Percentiles rank a stretch among this genome's conserved stretches.
These are phyloP conservation scores for Acrobeloides nanus DNA, from an alignment of 2,888 invertebrate genomes.

Conservation along the genomic window DNA sequence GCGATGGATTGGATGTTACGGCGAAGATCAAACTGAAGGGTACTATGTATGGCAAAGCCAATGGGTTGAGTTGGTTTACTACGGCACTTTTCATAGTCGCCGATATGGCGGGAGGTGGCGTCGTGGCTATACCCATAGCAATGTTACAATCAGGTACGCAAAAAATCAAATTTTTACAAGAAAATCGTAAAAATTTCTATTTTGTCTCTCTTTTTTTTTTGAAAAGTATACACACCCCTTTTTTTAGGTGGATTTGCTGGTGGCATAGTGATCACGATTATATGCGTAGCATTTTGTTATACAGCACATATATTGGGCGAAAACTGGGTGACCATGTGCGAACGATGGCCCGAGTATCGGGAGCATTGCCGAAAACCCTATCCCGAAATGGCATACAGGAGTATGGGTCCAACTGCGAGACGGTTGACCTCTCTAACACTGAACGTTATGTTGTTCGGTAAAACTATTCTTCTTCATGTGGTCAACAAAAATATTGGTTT, in stretches of 20 bases:
- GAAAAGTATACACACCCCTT: too few species aligned
- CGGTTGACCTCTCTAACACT: constrained; percentile 11
- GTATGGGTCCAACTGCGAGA: constrained; percentile 34
- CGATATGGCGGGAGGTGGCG: constrained; percentile 53
- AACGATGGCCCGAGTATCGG: constrained; percentile 34
- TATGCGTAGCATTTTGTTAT: constrained; percentile 41
- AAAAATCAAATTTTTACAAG: too few species aligned
- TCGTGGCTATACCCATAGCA: constrained; percentile 51
- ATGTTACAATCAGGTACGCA: constrained; percentile 36
- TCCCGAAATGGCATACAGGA: constrained; percentile 49
- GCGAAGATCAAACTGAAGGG: too few species aligned
- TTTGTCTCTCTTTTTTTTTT: too few species aligned
- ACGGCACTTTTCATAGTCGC: constrained; percentile 34
- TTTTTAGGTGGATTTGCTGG: too few species aligned
- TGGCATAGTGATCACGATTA: constrained; percentile 19
- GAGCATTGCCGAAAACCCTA: constrained; percentile 47
- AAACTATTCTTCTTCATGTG: too few species aligned
- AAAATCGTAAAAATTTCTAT: too few species aligned
- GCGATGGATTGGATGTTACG: too few species aligned
- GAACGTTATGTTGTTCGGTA: constrained; percentile 22
- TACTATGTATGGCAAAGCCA: too few species aligned
- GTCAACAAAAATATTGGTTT: too few species aligned
- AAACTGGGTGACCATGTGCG: constrained; percentile 44
- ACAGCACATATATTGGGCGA: constrained; percentile 49
- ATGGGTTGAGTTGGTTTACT: constrained; percentile 19